Percentiles rank a stretch among this genome's conserved stretches.
phyloP scores from a whole-genome alignment of 2,113 vertebrate genomes.

The Saccopteryx bilineata region DNA sequence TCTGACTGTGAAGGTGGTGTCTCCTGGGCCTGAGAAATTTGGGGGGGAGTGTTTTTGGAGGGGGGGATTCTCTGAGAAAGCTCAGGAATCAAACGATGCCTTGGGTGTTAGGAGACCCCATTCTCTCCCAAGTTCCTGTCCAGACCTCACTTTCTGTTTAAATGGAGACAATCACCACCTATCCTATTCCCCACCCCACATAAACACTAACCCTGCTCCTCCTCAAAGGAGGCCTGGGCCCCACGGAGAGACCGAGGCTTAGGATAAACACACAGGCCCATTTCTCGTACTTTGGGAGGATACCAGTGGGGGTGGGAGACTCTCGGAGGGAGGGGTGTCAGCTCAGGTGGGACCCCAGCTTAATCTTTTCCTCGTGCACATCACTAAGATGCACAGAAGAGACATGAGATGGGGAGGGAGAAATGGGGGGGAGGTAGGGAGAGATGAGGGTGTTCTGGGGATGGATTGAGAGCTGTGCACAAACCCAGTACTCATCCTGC shows the following conservation, averaged over 20 bases:
- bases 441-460: neutral
- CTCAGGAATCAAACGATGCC: neutral
- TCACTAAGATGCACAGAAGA: neutral
- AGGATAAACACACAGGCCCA: neutral
- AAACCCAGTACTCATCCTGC: neutral
- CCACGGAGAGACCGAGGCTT: neutral
- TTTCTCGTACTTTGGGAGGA: neutral
- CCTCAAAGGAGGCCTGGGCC: neutral
- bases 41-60: neutral
- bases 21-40: too few species aligned
- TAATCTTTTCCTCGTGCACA: neutral
- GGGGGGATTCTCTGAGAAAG: fast-evolving
- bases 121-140: neutral
- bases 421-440: fast-evolving
- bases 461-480: neutral
- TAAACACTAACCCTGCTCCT: neutral
- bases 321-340: neutral
- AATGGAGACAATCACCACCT: neutral
- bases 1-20: too few species aligned
- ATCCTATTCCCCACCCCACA: too few species aligned
- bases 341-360: neutral
- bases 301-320: fast-evolving
- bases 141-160: neutral
- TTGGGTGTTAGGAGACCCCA: neutral
- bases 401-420: neutral